phyloP scores from a whole-genome alignment of 2,797 vertebrate species.

The Hippocampus kuda region DNA sequence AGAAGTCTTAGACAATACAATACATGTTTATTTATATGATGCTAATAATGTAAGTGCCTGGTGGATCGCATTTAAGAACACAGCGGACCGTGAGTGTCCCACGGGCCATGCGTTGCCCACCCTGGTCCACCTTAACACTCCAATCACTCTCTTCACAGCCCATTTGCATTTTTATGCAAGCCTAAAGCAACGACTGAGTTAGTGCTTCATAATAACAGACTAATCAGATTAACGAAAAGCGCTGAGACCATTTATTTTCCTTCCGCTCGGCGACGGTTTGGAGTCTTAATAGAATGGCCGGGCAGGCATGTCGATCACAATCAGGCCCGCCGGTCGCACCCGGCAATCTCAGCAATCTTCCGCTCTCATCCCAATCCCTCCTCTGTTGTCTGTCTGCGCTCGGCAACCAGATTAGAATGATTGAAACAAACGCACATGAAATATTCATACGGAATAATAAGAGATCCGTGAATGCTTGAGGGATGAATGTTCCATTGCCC shows the following conservation, averaged over 20 bases:
- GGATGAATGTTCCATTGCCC: conserved; percentile 70
- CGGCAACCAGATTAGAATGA: conserved; percentile 70
- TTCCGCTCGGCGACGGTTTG: conserved; percentile 65
- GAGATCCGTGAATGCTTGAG: conserved; percentile 68
- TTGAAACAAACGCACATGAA: conserved; percentile 78
- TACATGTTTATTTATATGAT: background rate
- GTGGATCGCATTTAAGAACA: background rate
- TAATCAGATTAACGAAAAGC: conserved; percentile 74
- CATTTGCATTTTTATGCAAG: conserved; percentile 48
- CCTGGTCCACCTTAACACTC: conserved; percentile 2
- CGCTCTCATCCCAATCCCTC: conserved; percentile 24
- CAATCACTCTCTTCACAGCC: conserved; percentile 23
- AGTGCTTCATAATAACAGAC: conserved; percentile 68
- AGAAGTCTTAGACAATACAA: too few species aligned
- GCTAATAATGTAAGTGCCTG: too few species aligned
- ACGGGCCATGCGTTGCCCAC: background rate
- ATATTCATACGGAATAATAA: conserved; percentile 77
- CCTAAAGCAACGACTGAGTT: conserved; percentile 62
- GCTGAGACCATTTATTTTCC: conserved; percentile 69
- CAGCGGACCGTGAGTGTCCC: background rate
- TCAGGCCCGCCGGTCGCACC: conserved; percentile 55
- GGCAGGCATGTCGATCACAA: conserved; percentile 70
- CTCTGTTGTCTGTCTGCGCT: conserved; percentile 58
- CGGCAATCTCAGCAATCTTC: conserved; percentile 61
- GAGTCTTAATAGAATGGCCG: conserved; percentile 71